Conservation (phyloP, 2,888 invertebrate genomes). For the Drosophila atroscutellata region DNA sequence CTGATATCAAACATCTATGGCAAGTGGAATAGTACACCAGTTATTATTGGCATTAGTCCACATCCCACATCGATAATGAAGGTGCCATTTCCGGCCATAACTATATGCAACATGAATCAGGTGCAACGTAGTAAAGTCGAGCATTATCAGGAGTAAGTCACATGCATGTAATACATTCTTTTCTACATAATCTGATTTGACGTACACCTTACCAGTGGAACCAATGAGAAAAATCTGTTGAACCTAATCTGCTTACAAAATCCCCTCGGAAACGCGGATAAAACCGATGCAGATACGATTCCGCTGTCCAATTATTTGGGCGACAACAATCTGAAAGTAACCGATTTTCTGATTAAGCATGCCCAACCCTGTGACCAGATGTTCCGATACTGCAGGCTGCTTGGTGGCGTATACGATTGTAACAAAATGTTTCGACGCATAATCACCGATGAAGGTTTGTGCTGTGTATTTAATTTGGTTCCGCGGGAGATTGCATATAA, state of each 20-base stretch:
- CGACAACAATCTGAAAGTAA: slow-evolving; percentile 56
- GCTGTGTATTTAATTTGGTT: slow-evolving; percentile 93
- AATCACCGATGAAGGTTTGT: slow-evolving; percentile 93
- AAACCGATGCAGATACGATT: slow-evolving; percentile 11
- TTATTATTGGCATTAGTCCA: slow-evolving; percentile 92
- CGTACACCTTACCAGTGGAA: slow-evolving; percentile 44
- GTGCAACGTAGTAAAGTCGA: slow-evolving; percentile 88
- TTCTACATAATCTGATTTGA: not conserved
- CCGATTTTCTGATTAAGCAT: slow-evolving; percentile 67
- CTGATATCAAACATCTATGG: slow-evolving; percentile 90
- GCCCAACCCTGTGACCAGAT: slow-evolving; percentile 70
- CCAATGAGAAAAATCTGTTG: slow-evolving; percentile 61
- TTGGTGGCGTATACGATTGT: slow-evolving; percentile 87
- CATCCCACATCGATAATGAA: slow-evolving; percentile 88
- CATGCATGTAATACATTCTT: not conserved
- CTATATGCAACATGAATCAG: slow-evolving; percentile 94
- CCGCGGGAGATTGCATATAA: slow-evolving; percentile 85
- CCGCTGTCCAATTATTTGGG: not conserved
- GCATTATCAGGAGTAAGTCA: slow-evolving; percentile 82
- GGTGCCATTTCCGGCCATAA: slow-evolving; percentile 93
- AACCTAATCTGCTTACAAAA: slow-evolving; percentile 58
- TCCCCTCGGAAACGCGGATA: slow-evolving; percentile 4
- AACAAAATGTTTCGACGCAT: slow-evolving; percentile 89
- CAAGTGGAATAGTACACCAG: slow-evolving; percentile 90
- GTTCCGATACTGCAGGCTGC: slow-evolving; percentile 89